Percentiles rank a stretch among this genome's conserved stretches.
phyloP scores from a whole-genome alignment of 2,113 vertebrate species.

The Columba janthina region DNA sequence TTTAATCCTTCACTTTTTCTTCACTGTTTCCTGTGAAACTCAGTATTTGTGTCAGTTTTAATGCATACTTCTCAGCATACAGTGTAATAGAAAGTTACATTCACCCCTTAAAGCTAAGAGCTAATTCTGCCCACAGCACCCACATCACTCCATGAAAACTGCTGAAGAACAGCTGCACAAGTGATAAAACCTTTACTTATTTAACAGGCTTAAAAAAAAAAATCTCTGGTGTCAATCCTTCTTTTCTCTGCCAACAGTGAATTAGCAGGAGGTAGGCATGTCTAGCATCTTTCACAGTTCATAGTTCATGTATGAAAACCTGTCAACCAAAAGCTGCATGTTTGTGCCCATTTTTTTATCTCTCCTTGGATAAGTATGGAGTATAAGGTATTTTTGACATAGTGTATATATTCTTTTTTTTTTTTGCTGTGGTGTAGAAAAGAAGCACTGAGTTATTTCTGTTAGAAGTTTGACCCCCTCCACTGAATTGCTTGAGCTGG shows the following conservation, averaged over 20 bases:
- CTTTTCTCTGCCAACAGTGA: background rate
- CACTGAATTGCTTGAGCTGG: background rate
- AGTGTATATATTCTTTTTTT: background rate
- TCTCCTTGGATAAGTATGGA: background rate
- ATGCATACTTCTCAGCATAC: background rate
- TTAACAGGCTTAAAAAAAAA: background rate
- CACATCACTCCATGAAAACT: background rate
- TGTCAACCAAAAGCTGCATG: accelerated
- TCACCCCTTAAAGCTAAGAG: background rate
- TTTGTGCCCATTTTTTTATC: background rate
- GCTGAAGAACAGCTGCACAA: background rate
- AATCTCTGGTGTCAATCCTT: background rate
- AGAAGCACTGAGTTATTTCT: background rate
- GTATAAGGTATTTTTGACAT: background rate
- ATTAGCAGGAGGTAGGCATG: background rate
- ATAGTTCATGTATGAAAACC: background rate
- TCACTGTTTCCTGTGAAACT: background rate
- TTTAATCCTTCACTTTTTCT: background rate
- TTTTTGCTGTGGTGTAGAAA: background rate
- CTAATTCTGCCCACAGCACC: background rate
- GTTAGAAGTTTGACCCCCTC: background rate
- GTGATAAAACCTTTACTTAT: constrained; percentile 15
- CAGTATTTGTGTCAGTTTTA: background rate
- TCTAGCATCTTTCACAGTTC: background rate
- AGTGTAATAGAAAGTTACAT: background rate